These are phyloP conservation scores for Cephalopholis sonnerati DNA, from an alignment of 2,113 vertebrate genomes.

Conservation along the genomic window DNA sequence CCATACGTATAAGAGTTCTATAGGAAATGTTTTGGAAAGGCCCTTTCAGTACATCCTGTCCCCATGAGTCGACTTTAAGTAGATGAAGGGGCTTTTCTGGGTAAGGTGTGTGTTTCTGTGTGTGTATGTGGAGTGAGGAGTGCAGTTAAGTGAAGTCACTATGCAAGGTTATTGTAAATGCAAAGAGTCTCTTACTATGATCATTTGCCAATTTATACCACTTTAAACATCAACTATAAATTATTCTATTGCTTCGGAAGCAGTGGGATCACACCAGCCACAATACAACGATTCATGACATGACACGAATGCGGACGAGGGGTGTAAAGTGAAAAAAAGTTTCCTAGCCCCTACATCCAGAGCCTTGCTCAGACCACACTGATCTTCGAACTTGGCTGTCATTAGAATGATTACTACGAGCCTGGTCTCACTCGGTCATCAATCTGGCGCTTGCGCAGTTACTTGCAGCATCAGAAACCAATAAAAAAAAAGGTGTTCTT, in stretches of 20 bases:
- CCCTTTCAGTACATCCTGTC: constrained; percentile 9
- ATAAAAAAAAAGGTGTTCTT: no score
- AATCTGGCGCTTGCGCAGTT: no score
- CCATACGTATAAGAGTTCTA: background rate
- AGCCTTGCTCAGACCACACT: no score
- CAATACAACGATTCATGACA: no score
- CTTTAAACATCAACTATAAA: no score
- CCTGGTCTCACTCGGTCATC: no score
- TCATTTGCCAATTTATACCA: background rate
- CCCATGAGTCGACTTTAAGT: constrained; percentile 32
- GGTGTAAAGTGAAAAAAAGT: no score
- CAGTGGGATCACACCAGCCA: background rate
- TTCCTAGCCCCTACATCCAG: no score
- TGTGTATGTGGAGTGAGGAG: background rate
- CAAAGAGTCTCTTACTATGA: background rate
- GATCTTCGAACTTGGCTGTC: no score
- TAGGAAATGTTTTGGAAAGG: constrained; percentile 22
- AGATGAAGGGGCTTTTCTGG: background rate
- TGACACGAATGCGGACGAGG: no score
- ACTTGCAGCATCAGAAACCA: no score
- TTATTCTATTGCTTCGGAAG: background rate
- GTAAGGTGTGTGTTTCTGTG: background rate
- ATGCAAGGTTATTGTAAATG: background rate
- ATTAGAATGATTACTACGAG: no score
- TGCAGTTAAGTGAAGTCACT: background rate